Evolutionary conservation across 2,113 vertebrate genomes (phyloP).

Genomic region (Euleptes europaea): DNA sequence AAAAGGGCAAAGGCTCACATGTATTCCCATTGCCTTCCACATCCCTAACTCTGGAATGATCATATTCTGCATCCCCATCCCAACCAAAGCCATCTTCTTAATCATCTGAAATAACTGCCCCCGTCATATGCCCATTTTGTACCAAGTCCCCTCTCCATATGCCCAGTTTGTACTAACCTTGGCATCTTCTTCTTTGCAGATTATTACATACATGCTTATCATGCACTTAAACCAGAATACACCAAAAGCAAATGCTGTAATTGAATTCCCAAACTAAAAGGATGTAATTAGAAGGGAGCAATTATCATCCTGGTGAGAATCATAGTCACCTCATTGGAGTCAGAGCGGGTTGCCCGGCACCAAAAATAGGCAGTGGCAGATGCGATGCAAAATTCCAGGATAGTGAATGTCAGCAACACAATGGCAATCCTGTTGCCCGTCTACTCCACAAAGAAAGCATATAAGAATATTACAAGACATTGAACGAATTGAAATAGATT

Average conservation of each 20-base stretch:
- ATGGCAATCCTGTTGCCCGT: slow-evolving; percentile 33
- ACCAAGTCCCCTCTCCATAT: background rate
- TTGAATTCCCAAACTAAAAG: background rate
- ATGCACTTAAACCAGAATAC: background rate
- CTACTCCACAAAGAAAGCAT: slow-evolving; percentile 10
- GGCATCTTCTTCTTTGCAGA: background rate
- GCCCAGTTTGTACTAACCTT: background rate
- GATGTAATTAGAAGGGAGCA: background rate
- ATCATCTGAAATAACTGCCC: background rate
- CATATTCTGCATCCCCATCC: background rate
- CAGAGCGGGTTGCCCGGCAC: slow-evolving; percentile 30
- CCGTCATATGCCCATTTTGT: background rate
- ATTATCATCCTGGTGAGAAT: background rate
- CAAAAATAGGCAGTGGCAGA: slow-evolving; percentile 30
- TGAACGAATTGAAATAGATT: background rate
- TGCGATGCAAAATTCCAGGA: slow-evolving; percentile 32
- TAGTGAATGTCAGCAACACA: slow-evolving; percentile 28
- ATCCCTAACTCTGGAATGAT: background rate
- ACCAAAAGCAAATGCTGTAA: background rate
- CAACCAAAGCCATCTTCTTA: background rate
- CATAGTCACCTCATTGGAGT: slow-evolving; percentile 29
- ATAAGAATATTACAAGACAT: background rate
- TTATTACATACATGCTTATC: background rate
- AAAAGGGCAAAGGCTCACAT: background rate
- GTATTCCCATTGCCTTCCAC: background rate